Base-by-base conservation (phyloP, 1,140 invertebrate species). In the Diploscapter pachys region DNA sequence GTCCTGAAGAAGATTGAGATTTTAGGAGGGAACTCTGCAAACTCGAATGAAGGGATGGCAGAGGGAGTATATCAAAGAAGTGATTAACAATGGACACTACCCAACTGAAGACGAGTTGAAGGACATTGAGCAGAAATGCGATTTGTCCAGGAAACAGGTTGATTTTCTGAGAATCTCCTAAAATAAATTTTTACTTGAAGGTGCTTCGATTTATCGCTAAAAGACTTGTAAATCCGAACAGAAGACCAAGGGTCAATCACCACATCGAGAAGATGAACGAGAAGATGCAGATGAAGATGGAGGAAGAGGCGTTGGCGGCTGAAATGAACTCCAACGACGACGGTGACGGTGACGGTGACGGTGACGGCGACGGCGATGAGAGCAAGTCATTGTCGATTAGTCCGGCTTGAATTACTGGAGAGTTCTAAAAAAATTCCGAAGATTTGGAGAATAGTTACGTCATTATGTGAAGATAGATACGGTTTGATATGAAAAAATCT, bases 21-120 rank as follows among this genome's bases (percentile, higher is more conserved):
- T 31, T 31, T 31, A 31, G 31, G 31, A 31, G 31, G 31, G 31
- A 31, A 31, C 31, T 57, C 49, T 74, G 4, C 73, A 74, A 63
- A 74, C 73, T 8, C 49, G 73, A 64, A 74, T 74, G 73, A 74
- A 74, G 56, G 73, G 73, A 61, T 74, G 73, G 73, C 73, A 74
- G 48, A 59, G 73, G 50, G 73, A 74, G 53, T 74, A 74, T 63
- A 74, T 74, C 8, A 74, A 74, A 51, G 73, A 74, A 13, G 73
- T 74, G n/a, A 74, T 74, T 3, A 74, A 74, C 49, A 56, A 74
- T 50, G 64, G 73, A 52, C 73, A 74, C 57, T 74, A 74, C 54
- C 73, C 73, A 48, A 74, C 73, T 1, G 73, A 74, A 63, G 73
- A 74, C 4, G 73, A 74, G 51, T 54, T 74, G 5, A 59, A 62